Evolutionary conservation across 2,797 vertebrate species (phyloP), one percentile per base, ranked within the genome.

Genomic region (Micrastur ruficollis): DNA sequence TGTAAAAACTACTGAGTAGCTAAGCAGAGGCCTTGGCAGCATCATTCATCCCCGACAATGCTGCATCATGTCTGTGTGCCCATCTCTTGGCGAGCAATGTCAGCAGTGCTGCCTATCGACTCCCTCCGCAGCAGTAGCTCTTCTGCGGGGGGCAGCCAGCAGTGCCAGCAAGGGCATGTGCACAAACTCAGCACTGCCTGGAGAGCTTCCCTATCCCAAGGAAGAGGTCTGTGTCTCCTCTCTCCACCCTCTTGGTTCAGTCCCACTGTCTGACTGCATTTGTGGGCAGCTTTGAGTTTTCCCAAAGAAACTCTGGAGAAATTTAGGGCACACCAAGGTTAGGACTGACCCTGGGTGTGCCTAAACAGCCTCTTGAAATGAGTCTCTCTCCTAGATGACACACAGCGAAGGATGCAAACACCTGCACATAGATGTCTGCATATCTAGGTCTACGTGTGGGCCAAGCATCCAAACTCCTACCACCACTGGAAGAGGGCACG

Each of bases 71-170:
- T n/a, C 32, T 40, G 8, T 17, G n/a, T 7, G 25, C 8, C 27
- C 21, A 6, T 3, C 18, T 75, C 75, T 25, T 42, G 66, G 46
- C 3, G 19, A 56, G 40, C 31, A 2, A 9, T 11, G 32, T 49
- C 6, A 4, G 21, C n/a, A 32, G 17, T 11, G 49, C 38, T 85
- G 27, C 32, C n/a, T 14, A 1, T 10, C 0, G 0, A 19, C 32
- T 36, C 42, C n/a, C 25, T 70, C 17, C 46, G 52, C 65, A 34
- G 65, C 32, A 84, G 78, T 32, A 78, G 32, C n/a, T 55, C 40
- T 47, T 68, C 66, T 5, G 13, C 8, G 4, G 7, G 10, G 5
- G 10, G 8, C 40, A 75, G 49, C 19, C 81, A n/a, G 58, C 0
- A 8, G 4, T 5, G 6, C 18, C 8, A 4, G 7, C 31, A 59